These are phyloP conservation scores for Forficula auricularia DNA, from an alignment of 1,140 invertebrate species.

Conservation along the genomic window DNA sequence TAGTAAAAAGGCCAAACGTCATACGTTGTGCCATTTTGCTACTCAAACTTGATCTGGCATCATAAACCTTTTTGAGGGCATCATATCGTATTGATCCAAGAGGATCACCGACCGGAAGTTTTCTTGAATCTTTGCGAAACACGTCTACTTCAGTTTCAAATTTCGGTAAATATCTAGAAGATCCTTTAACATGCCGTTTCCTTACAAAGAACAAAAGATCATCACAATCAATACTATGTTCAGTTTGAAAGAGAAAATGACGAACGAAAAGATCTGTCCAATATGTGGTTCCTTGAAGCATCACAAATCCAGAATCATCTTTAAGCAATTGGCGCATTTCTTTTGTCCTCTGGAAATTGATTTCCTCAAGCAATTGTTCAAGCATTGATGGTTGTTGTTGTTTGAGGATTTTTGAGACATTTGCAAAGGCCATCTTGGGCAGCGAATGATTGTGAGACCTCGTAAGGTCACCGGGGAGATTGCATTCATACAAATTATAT, in stretches of 20 bases:
- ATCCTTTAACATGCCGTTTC: slow-evolving; percentile 74
- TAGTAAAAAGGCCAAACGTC: slow-evolving; percentile 80
- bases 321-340: slow-evolving; percentile 72
- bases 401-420: slow-evolving; percentile 24
- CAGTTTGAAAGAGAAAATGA: slow-evolving; percentile 79
- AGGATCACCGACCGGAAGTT: slow-evolving; percentile 83
- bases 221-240: slow-evolving; percentile 73
- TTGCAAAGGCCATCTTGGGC: slow-evolving; percentile 8
- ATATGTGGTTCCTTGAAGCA: slow-evolving; percentile 80
- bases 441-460: too few relatives aligned
- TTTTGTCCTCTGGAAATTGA: slow-evolving; percentile 75
- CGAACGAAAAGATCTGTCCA: slow-evolving; percentile 91
- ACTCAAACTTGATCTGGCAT: slow-evolving; percentile 47
- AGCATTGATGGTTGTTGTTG: slow-evolving; percentile 52
- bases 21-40: slow-evolving; percentile 90
- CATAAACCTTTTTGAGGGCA: slow-evolving; percentile 57
- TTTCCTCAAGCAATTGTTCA: slow-evolving; percentile 72
- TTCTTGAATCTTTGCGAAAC: slow-evolving; percentile 89
- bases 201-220: slow-evolving; percentile 91
- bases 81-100: slow-evolving; percentile 99
- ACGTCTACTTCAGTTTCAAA: slow-evolving; percentile 89
- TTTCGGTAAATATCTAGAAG: slow-evolving; percentile 67
- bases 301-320: slow-evolving; percentile 75
- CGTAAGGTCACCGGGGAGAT: too few relatives aligned
- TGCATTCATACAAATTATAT: too few relatives aligned